A percentile compares a stretch with the other conserved stretches of the same genome.
phyloP scores from a whole-genome alignment of 2,797 vertebrate species.

The Danio jaintianensis region DNA sequence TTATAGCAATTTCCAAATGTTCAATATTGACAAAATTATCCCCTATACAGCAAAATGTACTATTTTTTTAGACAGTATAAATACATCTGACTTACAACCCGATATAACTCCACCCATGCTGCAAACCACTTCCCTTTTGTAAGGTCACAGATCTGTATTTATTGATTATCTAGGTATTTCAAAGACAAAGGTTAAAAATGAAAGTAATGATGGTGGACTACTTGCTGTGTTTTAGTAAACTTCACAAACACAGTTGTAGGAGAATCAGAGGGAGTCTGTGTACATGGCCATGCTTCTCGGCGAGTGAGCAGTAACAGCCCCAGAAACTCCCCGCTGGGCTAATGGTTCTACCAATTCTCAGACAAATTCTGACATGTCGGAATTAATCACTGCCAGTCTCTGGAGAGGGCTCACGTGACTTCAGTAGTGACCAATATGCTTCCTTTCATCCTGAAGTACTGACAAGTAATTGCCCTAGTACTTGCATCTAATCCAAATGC shows the following conservation, averaged over 20 bases:
- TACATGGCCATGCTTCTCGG: slow-evolving; percentile 2
- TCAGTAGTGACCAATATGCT: slow-evolving; percentile 7
- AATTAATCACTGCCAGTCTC: not conserved
- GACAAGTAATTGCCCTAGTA: not conserved
- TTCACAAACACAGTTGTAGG: not conserved
- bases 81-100: not conserved
- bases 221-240: not conserved
- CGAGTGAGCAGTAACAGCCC: not conserved
- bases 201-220: not conserved
- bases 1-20: not conserved
- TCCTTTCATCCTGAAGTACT: not conserved
- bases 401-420: not conserved
- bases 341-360: not conserved
- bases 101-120: not conserved
- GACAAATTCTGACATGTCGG: not conserved
- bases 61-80: not conserved
- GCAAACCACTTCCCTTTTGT: not conserved
- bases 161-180: not conserved
- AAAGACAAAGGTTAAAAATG: not conserved
- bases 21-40: not conserved
- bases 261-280: not conserved
- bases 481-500: not conserved
- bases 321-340: not conserved
- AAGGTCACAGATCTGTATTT: not conserved
- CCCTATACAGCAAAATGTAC: not conserved